These are phyloP conservation scores for Pristionchus maxplancki DNA, from an alignment of 2,888 invertebrate genomes.

Conservation along the genomic window DNA sequence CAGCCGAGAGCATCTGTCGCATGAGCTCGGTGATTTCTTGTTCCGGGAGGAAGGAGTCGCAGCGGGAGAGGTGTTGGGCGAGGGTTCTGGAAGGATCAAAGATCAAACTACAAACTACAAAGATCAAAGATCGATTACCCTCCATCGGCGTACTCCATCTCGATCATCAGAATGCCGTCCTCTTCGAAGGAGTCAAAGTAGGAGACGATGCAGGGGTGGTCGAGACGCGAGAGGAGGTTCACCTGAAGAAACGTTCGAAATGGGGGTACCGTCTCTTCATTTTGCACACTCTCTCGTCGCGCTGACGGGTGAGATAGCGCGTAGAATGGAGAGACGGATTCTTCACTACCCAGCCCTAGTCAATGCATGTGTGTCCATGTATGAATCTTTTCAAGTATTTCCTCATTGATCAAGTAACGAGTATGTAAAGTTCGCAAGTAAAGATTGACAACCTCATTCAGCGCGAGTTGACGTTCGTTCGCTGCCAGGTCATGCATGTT, in stretches of 20 bases:
- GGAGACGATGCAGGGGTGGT: constrained; percentile 86
- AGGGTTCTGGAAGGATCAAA: constrained; percentile 80
- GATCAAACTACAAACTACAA: constrained; percentile 14
- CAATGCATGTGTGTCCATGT: too few species aligned
- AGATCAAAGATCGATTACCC: constrained; percentile 79
- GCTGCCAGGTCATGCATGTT: constrained; percentile 85
- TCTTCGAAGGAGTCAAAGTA: constrained; percentile 86
- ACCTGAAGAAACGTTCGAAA: constrained; percentile 55
- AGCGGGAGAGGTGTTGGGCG: constrained; percentile 83
- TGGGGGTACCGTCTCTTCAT: background rate
- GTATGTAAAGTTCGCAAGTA: background rate
- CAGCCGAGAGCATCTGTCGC: constrained; percentile 84
- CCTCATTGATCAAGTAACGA: background rate
- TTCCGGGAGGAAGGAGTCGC: constrained; percentile 82
- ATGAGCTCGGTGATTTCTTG: constrained; percentile 72
- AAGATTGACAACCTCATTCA: constrained; percentile 69
- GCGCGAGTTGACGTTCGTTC: constrained; percentile 82
- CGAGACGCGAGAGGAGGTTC: constrained; percentile 84
- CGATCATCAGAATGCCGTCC: constrained; percentile 85
- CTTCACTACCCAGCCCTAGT: too few species aligned
- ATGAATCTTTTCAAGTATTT: background rate
- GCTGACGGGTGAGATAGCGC: too few species aligned
- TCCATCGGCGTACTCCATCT: constrained; percentile 88
- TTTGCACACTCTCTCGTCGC: too few species aligned
- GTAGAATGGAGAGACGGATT: too few species aligned